These are phyloP conservation scores for Aplysina aerophoba DNA, from an alignment of 37 sponge, comb jelly and placozoan species.

Conservation along the genomic window DNA sequence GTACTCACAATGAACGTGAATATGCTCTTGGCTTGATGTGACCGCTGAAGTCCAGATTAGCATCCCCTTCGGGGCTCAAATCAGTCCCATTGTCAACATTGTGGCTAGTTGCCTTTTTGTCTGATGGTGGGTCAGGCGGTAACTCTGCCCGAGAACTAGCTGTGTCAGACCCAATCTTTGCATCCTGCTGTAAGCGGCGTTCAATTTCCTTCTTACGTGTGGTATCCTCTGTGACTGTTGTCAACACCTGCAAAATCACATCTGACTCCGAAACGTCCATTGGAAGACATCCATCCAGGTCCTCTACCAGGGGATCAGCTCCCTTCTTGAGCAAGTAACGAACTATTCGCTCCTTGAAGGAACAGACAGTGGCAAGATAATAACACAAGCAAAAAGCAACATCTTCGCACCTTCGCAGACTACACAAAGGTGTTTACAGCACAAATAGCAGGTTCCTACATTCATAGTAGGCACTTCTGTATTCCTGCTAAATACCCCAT, in stretches of 20 bases:
- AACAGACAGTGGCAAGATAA: not conserved
- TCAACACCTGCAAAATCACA: not conserved
- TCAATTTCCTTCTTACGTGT: constrained; percentile 36
- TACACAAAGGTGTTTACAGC: no score
- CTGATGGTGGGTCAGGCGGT: not conserved
- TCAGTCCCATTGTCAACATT: not conserved
- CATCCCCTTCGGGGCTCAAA: not conserved
- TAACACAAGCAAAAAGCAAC: no score
- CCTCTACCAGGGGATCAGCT: constrained; percentile 48
- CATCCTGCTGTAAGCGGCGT: constrained; percentile 2
- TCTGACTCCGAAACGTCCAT: constrained; percentile 18
- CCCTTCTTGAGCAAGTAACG: constrained; percentile 54
- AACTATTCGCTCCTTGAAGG: constrained; percentile 56
- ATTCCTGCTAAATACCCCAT: no score
- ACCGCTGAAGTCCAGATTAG: not conserved
- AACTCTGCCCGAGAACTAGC: no score
- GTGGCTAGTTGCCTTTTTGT: not conserved
- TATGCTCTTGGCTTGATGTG: constrained; percentile 23
- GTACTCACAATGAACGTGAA: constrained; percentile 33
- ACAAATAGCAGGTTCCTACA: no score
- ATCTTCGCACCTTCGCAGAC: no score
- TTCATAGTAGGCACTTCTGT: no score
- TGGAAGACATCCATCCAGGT: constrained; percentile 31
- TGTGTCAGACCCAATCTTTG: not conserved
- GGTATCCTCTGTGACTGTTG: not conserved